phyloP scores from a whole-genome alignment of 2,797 vertebrate genomes.

The Ciconia nigra region DNA sequence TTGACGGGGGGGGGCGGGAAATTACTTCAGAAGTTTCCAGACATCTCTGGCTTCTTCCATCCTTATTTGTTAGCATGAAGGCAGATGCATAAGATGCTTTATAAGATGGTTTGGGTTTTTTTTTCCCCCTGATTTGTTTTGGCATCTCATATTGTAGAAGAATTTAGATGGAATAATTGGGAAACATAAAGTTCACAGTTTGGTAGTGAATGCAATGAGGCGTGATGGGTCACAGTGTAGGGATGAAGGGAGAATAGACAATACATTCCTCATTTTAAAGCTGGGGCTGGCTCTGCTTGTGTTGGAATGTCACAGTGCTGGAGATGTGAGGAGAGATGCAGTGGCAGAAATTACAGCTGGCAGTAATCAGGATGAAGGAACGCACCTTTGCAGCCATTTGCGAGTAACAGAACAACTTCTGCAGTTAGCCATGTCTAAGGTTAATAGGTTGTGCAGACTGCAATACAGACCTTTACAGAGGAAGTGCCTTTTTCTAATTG shows the following conservation, averaged over 20 bases:
- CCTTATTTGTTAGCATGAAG: neutral
- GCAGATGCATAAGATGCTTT: neutral
- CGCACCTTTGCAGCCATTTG: neutral
- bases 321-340: neutral
- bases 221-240: neutral
- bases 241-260: neutral
- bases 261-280: neutral
- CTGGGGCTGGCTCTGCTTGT: neutral
- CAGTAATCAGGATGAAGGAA: conserved; percentile 27
- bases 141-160: neutral
- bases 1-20: neutral
- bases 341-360: conserved; percentile 30
- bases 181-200: neutral
- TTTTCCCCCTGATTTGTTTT: neutral
- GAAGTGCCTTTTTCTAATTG: neutral
- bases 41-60: neutral
- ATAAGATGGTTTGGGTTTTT: neutral
- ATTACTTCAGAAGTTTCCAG: neutral
- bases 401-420: neutral
- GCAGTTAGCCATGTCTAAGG: neutral
- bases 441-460: neutral
- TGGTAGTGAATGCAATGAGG: neutral
- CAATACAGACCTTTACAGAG: neutral
- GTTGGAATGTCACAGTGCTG: neutral
- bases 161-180: neutral